A percentile compares a stretch with the other conserved stretches of the same genome.
These are phyloP conservation scores for Chondrilla cf. caribensis DNA, from an alignment of 37 sponge, comb jelly and placozoan species.

Conservation along the genomic window DNA sequence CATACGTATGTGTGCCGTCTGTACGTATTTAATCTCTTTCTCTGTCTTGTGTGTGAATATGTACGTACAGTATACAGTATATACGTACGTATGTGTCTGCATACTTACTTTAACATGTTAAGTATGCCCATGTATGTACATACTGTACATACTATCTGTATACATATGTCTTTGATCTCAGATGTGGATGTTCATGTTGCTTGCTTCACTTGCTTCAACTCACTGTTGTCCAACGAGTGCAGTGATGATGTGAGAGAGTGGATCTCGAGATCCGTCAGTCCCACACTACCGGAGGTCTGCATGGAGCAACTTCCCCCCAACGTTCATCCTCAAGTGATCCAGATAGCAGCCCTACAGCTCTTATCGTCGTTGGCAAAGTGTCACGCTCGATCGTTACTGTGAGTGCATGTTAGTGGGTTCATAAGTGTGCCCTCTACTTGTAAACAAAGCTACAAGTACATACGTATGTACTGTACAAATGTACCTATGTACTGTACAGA, in stretches of 20 bases:
- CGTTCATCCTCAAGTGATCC: not conserved
- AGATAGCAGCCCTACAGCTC: constrained; percentile 1
- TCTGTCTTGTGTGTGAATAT: not conserved
- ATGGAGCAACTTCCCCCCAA: not conserved
- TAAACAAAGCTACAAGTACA: no score
- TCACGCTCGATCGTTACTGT: not conserved
- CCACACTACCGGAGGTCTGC: not conserved
- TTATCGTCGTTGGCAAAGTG: not conserved
- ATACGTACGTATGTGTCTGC: not conserved
- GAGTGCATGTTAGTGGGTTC: no score
- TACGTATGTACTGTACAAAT: no score
- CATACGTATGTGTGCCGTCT: no score
- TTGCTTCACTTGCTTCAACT: constrained; percentile 51
- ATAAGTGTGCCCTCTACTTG: no score
- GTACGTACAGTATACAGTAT: not conserved
- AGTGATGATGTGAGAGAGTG: constrained; percentile 52
- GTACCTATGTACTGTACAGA: no score
- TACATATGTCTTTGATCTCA: constrained; percentile 1
- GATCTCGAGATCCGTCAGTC: constrained; percentile 14
- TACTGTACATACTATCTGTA: no score
- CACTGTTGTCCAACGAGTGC: constrained; percentile 42
- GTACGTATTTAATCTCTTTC: not conserved
- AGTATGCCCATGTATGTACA: not conserved
- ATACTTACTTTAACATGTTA: constrained; percentile 4
- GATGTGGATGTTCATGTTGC: constrained; percentile 59